These are phyloP conservation scores for Orchesella cincta DNA, from an alignment of 1,140 invertebrate species.

Conservation along the genomic window DNA sequence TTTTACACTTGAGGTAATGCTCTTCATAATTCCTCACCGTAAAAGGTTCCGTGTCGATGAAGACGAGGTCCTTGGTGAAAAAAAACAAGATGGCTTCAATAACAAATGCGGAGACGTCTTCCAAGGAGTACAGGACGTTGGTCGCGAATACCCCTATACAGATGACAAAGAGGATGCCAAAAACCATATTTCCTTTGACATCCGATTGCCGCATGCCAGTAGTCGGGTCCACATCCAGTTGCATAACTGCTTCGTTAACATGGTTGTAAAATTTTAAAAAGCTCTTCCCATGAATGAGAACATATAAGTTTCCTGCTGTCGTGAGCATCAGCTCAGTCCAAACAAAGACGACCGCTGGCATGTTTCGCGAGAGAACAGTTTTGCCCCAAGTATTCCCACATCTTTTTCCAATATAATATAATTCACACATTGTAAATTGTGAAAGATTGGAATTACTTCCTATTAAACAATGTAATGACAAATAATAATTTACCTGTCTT, in stretches of 20 bases:
- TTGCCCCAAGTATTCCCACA: constrained; percentile 2
- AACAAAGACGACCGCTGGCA: neutral
- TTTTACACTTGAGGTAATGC: neutral
- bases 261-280: neutral
- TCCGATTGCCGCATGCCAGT: neutral
- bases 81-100: neutral
- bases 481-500: too few relatives aligned
- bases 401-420: too few relatives aligned
- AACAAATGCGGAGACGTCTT: neutral
- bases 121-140: neutral
- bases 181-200: neutral
- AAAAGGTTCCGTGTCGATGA: neutral
- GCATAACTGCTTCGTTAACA: neutral
- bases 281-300: neutral
- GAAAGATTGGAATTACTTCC: too few relatives aligned
- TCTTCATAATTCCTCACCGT: neutral
- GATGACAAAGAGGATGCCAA: neutral
- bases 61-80: neutral
- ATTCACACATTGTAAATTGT: too few relatives aligned
- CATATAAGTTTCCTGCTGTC: neutral
- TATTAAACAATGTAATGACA: too few relatives aligned
- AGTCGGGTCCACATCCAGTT: neutral
- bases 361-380: neutral
- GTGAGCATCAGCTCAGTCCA: neutral
- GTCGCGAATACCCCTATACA: neutral